Conservation (phyloP, 1,140 invertebrate species). For the Drosophila obscura region DNA sequence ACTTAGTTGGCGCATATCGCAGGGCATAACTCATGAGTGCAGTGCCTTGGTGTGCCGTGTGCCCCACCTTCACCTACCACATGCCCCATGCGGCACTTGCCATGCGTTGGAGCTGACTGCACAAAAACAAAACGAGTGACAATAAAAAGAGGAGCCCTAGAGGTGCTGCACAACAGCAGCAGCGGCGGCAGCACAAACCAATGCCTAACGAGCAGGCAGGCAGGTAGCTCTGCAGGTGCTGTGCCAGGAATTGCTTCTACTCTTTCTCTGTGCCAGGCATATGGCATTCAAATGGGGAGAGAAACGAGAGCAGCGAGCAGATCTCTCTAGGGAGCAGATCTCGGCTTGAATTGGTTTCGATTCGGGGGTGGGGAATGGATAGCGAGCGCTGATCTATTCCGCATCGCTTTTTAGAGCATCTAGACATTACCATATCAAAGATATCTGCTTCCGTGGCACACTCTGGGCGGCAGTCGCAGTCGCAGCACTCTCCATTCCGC, state of each 20-base stretch:
- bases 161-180: neutral
- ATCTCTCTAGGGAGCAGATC: no score
- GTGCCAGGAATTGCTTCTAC: conserved; percentile 2
- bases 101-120: conserved; percentile 54
- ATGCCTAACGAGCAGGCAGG: conserved; percentile 50
- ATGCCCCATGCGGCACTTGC: conserved; percentile 31
- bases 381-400: conserved; percentile 1
- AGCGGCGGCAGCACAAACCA: conserved; percentile 18
- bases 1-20: conserved; percentile 69
- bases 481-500: conserved; percentile 33
- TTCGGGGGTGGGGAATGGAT: neutral
- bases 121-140: conserved; percentile 65
- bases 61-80: conserved; percentile 8
- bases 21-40: conserved; percentile 61
- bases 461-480: neutral
- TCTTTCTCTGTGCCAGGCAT: conserved; percentile 1
- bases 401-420: conserved; percentile 6
- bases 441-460: conserved; percentile 12
- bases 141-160: conserved; percentile 39
- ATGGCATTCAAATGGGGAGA: no score
- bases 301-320: no score
- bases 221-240: conserved; percentile 2
- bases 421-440: conserved; percentile 44
- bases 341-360: no score
- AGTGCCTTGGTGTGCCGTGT: no score